Conservation (phyloP, 2,113 vertebrate species). For the Candoia aspera region DNA sequence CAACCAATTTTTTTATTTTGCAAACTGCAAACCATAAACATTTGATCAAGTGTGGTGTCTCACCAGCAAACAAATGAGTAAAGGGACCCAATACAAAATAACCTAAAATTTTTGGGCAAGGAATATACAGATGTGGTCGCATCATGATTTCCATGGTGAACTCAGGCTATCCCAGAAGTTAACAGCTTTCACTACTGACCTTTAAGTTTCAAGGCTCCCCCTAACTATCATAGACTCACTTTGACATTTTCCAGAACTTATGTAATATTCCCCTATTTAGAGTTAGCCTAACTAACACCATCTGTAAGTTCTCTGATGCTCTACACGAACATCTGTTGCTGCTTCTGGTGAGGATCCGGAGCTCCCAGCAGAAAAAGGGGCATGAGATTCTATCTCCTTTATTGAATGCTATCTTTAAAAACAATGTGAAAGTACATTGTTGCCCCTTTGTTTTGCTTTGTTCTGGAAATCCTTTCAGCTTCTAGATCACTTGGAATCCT, state of each 20-base stretch:
- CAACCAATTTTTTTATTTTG: neutral
- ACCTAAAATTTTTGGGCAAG: neutral
- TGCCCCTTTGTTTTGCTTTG: neutral
- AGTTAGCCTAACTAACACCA: neutral
- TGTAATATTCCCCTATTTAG: neutral
- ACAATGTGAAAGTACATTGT: neutral
- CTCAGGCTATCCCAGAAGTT: neutral
- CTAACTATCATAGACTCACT: neutral
- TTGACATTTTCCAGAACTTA: neutral
- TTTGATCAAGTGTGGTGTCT: neutral
- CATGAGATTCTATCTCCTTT: neutral
- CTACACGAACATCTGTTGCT: neutral
- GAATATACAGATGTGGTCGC: neutral
- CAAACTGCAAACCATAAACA: neutral
- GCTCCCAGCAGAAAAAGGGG: neutral
- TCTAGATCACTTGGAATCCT: neutral
- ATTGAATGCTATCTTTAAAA: neutral
- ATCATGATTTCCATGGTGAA: neutral
- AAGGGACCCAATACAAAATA: neutral
- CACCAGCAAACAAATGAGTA: neutral
- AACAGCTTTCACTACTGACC: neutral
- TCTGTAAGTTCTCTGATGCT: neutral
- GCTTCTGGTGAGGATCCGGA: neutral
- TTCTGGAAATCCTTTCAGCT: neutral
- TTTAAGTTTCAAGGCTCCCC: neutral